These are phyloP conservation scores for Trigoniulus corallinus DNA, from an alignment of 1,140 invertebrate genomes.

Conservation along the genomic window DNA sequence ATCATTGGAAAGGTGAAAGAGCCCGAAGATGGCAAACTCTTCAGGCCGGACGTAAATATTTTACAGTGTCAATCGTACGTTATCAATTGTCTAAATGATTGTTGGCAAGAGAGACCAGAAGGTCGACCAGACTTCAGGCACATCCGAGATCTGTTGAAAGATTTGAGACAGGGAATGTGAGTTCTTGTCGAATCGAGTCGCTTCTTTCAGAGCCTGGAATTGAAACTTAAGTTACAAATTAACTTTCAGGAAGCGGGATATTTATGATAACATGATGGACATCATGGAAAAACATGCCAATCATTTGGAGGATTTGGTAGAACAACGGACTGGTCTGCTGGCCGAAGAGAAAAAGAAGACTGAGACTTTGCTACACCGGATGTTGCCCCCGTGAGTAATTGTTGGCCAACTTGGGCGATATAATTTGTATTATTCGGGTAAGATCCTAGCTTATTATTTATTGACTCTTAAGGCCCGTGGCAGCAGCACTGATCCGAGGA, in stretches of 20 bases:
- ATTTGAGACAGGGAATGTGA: conserved; percentile 55
- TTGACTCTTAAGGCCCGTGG: too few relatives aligned
- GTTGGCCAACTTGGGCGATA: not conserved
- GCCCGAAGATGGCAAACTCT: conserved; percentile 41
- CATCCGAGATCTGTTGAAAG: conserved; percentile 59
- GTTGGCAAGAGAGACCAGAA: conserved; percentile 70
- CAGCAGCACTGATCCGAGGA: conserved; percentile 54
- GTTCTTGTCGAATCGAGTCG: conserved; percentile 7
- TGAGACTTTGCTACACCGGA: conserved; percentile 76
- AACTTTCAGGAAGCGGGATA: conserved; percentile 56
- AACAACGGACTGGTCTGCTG: conserved; percentile 66
- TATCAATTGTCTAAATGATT: conserved; percentile 56
- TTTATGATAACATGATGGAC: conserved; percentile 92
- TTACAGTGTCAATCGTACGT: conserved; percentile 57
- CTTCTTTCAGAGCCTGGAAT: not conserved
- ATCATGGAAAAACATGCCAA: conserved; percentile 93
- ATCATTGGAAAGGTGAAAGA: conserved; percentile 52
- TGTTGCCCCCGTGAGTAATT: conserved; percentile 60
- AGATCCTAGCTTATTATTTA: too few relatives aligned
- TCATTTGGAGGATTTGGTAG: conserved; percentile 84
- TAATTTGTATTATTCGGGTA: not conserved
- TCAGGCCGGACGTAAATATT: conserved; percentile 54
- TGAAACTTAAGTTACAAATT: conserved; percentile 5
- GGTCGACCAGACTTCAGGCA: conserved; percentile 59
- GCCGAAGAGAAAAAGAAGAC: conserved; percentile 87